Conservation (phyloP, 1,140 invertebrate genomes). For the Hirudo medicinalis region DNA sequence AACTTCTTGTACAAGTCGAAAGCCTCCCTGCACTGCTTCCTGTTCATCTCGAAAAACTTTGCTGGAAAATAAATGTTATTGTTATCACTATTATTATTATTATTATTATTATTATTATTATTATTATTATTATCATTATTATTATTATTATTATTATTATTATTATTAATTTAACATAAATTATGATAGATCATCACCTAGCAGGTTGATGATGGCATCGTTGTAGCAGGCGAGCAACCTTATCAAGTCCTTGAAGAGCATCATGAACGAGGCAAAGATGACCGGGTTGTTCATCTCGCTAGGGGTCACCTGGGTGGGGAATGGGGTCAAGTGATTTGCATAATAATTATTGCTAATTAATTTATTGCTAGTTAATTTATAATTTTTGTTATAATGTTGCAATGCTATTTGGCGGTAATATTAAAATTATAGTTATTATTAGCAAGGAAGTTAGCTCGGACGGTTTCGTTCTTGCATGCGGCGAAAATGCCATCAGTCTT, state of each 20-base stretch:
- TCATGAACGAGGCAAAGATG: slow-evolving; percentile 95
- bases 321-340: slow-evolving; percentile 22
- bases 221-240: slow-evolving; percentile 98
- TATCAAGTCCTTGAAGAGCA: slow-evolving; percentile 95
- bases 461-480: too few species aligned
- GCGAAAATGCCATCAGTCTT: too few species aligned
- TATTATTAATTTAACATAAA: too few species aligned
- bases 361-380: neutral
- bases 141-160: too few species aligned
- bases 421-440: too few species aligned
- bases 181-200: slow-evolving; percentile 48
- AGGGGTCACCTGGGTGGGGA: slow-evolving; percentile 66
- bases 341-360: neutral
- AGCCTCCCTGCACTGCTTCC: slow-evolving; percentile 86
- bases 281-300: slow-evolving; percentile 95
- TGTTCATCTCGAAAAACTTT: slow-evolving; percentile 99
- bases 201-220: slow-evolving; percentile 95
- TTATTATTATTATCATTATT: too few species aligned
- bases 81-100: too few species aligned
- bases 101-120: too few species aligned
- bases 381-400: too few species aligned
- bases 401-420: too few species aligned
- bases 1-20: slow-evolving; percentile 99
- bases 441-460: too few species aligned
- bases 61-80: slow-evolving; percentile 25